These are phyloP conservation scores for Lethrus apterus DNA, from an alignment of 1,140 invertebrate species.

Conservation along the genomic window DNA sequence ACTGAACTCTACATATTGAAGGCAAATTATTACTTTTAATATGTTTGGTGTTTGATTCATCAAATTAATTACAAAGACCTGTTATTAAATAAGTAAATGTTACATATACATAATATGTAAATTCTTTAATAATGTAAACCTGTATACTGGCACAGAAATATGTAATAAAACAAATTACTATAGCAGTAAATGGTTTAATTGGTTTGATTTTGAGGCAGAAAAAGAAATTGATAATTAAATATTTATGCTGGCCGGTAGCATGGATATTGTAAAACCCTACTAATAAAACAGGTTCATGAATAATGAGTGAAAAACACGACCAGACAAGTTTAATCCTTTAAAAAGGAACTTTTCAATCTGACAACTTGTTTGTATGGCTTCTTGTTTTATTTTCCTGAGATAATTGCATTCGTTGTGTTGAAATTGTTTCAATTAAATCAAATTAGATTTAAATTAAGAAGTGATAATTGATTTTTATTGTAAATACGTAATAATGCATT, in stretches of 20 bases:
- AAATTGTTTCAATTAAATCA: constrained; percentile 29
- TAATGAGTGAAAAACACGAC: constrained; percentile 15
- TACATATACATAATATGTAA: too few species aligned
- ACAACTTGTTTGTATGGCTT: constrained; percentile 14
- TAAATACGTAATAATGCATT: too few species aligned
- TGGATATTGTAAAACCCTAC: constrained; percentile 17
- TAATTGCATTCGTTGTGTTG: constrained; percentile 26
- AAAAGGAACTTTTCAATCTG: constrained; percentile 5
- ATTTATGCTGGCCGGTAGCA: constrained; percentile 19
- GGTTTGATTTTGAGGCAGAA: constrained; percentile 14
- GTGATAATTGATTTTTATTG: constrained; percentile 27
- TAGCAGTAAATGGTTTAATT: too few species aligned
- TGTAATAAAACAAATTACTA: too few species aligned
- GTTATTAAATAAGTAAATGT: too few species aligned
- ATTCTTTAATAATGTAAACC: too few species aligned
- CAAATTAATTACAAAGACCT: too few species aligned
- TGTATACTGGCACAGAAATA: too few species aligned
- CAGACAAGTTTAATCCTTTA: constrained; percentile 14
- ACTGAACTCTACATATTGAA: too few species aligned
- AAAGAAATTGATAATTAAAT: constrained; percentile 28
- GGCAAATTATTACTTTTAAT: too few species aligned
- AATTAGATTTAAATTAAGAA: constrained; percentile 29
- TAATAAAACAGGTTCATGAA: constrained; percentile 23
- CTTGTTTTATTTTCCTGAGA: constrained; percentile 22
- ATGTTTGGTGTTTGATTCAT: too few species aligned